Evolutionary conservation across 2,113 vertebrate species (phyloP).

Genomic region (Neogale vison): DNA sequence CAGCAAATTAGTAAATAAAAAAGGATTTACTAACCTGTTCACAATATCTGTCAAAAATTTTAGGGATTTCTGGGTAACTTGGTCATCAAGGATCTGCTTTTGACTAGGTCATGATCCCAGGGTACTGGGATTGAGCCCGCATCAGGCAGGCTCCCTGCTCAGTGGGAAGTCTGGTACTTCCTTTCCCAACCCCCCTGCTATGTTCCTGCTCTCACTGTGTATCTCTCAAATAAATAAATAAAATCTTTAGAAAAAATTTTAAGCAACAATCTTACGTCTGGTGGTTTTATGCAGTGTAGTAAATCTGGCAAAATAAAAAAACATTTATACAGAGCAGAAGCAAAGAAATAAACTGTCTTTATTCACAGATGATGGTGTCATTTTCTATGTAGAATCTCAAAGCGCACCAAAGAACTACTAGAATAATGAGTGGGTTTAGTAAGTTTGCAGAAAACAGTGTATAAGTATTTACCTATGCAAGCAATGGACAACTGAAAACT

Average conservation of each 20-base stretch:
- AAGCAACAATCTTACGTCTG: background rate
- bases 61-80: too few relatives aligned
- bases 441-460: background rate
- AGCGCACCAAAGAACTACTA: background rate
- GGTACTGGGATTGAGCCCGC: too few relatives aligned
- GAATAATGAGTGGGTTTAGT: background rate
- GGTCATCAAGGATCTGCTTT: too few relatives aligned
- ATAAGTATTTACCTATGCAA: background rate
- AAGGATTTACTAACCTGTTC: background rate
- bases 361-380: background rate
- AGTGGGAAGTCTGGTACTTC: too few relatives aligned
- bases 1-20: background rate
- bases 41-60: background rate
- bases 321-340: background rate
- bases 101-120: too few relatives aligned
- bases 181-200: too few relatives aligned
- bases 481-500: background rate
- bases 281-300: background rate
- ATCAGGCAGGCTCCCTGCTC: too few relatives aligned
- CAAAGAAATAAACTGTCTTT: background rate
- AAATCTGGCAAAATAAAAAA: background rate
- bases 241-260: background rate
- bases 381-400: background rate
- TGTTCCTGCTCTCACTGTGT: too few relatives aligned
- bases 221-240: too few relatives aligned